Evolutionary conservation across 2,797 vertebrate genomes (phyloP), one percentile per base, ranked within the genome.

Genomic region (Pseudomugil gertrudae): DNA sequence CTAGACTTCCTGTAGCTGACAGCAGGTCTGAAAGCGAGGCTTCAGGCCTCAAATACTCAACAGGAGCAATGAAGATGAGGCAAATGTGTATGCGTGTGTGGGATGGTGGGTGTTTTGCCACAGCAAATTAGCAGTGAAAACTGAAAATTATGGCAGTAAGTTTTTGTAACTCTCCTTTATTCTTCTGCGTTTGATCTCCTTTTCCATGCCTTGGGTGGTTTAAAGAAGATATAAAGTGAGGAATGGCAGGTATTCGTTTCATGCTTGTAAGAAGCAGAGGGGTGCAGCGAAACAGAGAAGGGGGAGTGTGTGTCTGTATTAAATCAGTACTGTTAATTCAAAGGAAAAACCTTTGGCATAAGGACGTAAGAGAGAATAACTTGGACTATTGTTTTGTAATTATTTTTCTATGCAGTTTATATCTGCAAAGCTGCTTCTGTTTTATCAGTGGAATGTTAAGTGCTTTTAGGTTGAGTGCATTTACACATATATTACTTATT

Each of bases 1-100:
- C 9, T 33, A 66, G 67, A 84, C 83, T 87, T 90, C 85, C 84
- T 82, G 78, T 69, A 68, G 84, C 67, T 81, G 86, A 90, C 79
- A 76, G 72, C 76, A 72, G 48, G 53, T 79, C 71, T 88, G 72
- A 78, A 75, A 79, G 74, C 63, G 35, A 72, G 72, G 77, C 85
- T 69, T 21, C 58, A 71, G 80, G 83, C 69, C 53, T 62, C 2
- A 10, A 73, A 72, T 65, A 63, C 47, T 60, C 74, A 1, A 62
- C 69, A 71, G 67, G 61, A 33, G 78, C 79, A 65, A 58, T 61
- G 47, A 81, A 72, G 50, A 26, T 24, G 52, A 82, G 47, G 62
- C 43, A 57, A 54, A 30, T n/a, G 36, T 40, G 6, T 30, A 6
- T 30, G 6, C 6, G 6, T 3, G 6, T 30, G 29, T 3, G 29